Percentiles rank a stretch among this genome's conserved stretches.
Conservation (phyloP, 2,888 invertebrate species). For the Griposia aprilina region DNA sequence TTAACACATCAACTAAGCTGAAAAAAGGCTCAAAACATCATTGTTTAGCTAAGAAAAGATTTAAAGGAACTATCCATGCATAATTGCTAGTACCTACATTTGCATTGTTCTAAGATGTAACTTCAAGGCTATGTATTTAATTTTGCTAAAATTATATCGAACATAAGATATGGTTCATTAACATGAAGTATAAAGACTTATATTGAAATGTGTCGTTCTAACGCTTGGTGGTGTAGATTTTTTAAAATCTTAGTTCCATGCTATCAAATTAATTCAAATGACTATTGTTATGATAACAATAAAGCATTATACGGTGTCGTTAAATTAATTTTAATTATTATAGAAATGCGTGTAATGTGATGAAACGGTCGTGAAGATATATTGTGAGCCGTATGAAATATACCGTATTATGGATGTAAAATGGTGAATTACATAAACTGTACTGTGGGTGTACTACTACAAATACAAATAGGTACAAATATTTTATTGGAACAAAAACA, state of each 20-base stretch:
- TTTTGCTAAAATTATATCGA: slow-evolving; percentile 29
- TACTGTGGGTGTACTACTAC: background rate
- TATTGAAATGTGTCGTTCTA: background rate
- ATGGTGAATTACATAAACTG: background rate
- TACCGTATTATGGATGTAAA: background rate
- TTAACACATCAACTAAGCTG: background rate
- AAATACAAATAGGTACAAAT: too few species aligned
- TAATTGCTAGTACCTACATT: slow-evolving; percentile 4
- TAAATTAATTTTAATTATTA: slow-evolving; percentile 26
- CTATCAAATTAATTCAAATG: slow-evolving; percentile 20
- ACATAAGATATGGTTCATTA: slow-evolving; percentile 1
- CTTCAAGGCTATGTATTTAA: slow-evolving; percentile 41
- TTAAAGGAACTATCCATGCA: slow-evolving; percentile 19
- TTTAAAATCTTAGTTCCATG: background rate
- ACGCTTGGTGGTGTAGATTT: background rate
- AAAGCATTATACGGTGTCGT: background rate
- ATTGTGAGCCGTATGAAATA: background rate
- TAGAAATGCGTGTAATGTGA: slow-evolving; percentile 20
- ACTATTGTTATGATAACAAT: slow-evolving; percentile 7
- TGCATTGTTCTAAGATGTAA: slow-evolving; percentile 38
- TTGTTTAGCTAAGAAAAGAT: slow-evolving; percentile 12
- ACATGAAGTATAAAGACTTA: background rate
- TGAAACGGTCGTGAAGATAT: slow-evolving; percentile 25
- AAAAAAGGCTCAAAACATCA: background rate
- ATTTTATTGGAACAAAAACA: too few species aligned